phyloP scores from a whole-genome alignment of 2,888 invertebrate genomes.

The Trichogramma dendrolimi region DNA sequence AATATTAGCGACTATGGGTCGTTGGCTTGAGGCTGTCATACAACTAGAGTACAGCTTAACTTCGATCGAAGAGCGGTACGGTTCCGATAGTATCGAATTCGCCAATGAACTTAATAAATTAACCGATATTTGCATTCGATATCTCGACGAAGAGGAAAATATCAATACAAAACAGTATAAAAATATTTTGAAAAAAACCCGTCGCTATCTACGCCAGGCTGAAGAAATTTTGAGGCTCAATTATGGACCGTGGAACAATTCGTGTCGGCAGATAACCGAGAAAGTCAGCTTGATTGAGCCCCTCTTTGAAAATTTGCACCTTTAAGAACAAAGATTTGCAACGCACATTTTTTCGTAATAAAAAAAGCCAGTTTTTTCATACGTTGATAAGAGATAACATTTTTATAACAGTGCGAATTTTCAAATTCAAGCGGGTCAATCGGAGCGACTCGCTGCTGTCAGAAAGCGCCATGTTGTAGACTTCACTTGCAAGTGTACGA shows the following conservation, averaged over 20 bases:
- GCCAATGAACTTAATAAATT: slow-evolving; percentile 65
- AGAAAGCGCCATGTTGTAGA: too few relatives aligned
- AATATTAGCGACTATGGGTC: slow-evolving; percentile 52
- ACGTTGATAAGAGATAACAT: too few relatives aligned
- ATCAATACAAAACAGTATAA: slow-evolving; percentile 35
- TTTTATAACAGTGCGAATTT: too few relatives aligned
- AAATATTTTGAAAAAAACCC: slow-evolving; percentile 55
- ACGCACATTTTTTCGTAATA: too few relatives aligned
- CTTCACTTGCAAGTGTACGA: too few relatives aligned
- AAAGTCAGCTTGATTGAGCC: slow-evolving; percentile 35
- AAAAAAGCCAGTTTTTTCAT: too few relatives aligned
- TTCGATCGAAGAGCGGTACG: slow-evolving; percentile 61
- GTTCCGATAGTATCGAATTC: slow-evolving; percentile 63
- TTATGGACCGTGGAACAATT: slow-evolving; percentile 56
- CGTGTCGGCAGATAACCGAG: slow-evolving; percentile 50
- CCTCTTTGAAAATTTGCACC: too few relatives aligned
- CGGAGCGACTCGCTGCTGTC: too few relatives aligned
- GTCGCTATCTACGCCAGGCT: slow-evolving; percentile 55
- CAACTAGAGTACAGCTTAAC: slow-evolving; percentile 58
- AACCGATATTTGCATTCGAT: slow-evolving; percentile 59
- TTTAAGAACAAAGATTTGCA: too few relatives aligned
- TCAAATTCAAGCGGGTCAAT: too few relatives aligned
- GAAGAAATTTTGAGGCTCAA: slow-evolving; percentile 56
- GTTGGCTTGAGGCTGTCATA: slow-evolving; percentile 47
- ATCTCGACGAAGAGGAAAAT: slow-evolving; percentile 44